These are phyloP conservation scores for Egretta garzetta DNA, from an alignment of 2,113 vertebrate species.

Conservation along the genomic window DNA sequence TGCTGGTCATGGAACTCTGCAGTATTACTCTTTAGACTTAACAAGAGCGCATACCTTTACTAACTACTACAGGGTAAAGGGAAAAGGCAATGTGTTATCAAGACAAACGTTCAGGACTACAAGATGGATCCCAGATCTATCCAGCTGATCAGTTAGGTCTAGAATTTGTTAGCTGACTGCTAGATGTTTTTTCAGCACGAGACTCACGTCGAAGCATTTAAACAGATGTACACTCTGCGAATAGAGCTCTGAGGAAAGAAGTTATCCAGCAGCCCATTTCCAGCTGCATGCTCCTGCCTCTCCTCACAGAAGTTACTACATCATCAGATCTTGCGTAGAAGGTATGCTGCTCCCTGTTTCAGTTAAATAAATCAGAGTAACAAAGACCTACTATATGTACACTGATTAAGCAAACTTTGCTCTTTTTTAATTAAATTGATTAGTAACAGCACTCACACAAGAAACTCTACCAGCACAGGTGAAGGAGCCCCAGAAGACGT, in stretches of 20 bases:
- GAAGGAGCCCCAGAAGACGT: background rate
- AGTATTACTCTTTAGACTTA: background rate
- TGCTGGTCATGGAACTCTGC: background rate
- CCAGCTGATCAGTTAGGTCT: background rate
- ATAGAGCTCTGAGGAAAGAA: background rate
- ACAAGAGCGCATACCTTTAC: background rate
- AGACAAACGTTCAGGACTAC: background rate
- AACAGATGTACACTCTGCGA: background rate
- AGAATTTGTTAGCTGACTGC: background rate
- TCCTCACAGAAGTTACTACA: background rate
- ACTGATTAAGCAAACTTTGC: background rate
- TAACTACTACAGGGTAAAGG: background rate
- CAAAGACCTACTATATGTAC: background rate
- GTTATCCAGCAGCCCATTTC: background rate
- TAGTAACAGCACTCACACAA: background rate
- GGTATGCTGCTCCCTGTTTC: background rate
- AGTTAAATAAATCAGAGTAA: background rate
- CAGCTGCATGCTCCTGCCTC: background rate
- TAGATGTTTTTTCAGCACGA: background rate
- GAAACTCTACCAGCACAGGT: background rate
- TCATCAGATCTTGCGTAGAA: background rate
- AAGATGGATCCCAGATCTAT: background rate
- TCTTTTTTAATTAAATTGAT: background rate
- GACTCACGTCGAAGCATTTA: background rate
- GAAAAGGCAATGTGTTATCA: background rate